Percentiles rank a stretch among this genome's conserved stretches.
Evolutionary conservation across 2,797 vertebrate species (phyloP).

Genomic region (Rostrhamus sociabilis): DNA sequence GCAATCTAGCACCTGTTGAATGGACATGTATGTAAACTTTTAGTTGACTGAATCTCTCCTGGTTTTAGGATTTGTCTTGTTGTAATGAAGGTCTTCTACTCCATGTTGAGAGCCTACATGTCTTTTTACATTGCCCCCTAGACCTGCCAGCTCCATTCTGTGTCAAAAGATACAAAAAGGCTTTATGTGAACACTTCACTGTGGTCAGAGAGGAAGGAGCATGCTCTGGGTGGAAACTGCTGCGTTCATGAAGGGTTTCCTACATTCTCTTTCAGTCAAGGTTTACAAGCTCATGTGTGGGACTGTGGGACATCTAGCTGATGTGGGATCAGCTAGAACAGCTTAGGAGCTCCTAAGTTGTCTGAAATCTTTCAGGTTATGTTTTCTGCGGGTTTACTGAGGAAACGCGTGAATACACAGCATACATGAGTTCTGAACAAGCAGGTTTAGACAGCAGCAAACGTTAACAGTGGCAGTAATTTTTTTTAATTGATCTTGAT

Average conservation of each 20-base stretch:
- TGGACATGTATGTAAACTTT: background rate
- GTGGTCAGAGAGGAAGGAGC: background rate
- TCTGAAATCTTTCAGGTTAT: background rate
- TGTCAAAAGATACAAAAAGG: background rate
- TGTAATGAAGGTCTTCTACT: background rate
- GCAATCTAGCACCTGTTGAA: background rate
- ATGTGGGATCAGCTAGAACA: background rate
- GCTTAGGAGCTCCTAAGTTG: background rate
- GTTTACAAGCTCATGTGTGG: background rate
- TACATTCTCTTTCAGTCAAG: background rate
- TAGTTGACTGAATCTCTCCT: background rate
- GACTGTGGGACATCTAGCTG: no score
- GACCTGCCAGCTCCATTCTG: background rate
- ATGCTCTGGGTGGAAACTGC: background rate
- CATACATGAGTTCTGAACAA: background rate
- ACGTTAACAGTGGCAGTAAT: background rate
- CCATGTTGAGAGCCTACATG: background rate
- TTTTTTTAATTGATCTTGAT: background rate
- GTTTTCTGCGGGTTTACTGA: background rate
- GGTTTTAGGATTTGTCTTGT: background rate
- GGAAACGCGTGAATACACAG: fast-evolving
- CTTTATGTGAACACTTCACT: background rate
- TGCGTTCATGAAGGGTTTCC: background rate
- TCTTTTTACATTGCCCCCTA: background rate
- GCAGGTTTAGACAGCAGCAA: background rate